Base-by-base conservation (phyloP, 2,888 invertebrate genomes). In the Calameuta pallipes region DNA sequence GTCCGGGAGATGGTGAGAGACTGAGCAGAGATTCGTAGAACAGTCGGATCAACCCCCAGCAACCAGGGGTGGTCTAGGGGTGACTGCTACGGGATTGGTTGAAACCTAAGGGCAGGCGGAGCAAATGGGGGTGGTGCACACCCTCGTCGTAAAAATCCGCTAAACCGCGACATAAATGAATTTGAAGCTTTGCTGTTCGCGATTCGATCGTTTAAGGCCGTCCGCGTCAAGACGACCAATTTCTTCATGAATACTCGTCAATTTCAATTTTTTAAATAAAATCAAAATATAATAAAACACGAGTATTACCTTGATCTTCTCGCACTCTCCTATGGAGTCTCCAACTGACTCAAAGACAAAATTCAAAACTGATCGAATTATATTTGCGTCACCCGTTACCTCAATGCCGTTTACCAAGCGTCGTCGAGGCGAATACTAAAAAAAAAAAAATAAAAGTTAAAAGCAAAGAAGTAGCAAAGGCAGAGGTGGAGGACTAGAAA, bases 11-110 rank as follows among this genome's bases (percentile, higher is more conserved):
- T 85, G 85, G 82, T 83, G 85, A 85, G 79, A 82, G 85, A 87
- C 87, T 87, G 85, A 86, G 81, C 82, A 83, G 83, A 87, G 84
- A 85, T 83, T 86, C 85, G 81, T 34, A 34, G 71, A 71, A 23
- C 71, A 23, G 31, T 33, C 34, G 71, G 71, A 71, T 33, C 34
- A 71, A 71, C 31, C 34, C 71, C 71, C 31, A 71, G 23, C 71
- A 71, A 71, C 71, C 71, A 78, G 81, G 82, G 83, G 82, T 82
- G 81, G 81, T 77, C 80, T 79, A 75, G 80, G 78, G 78, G 78
- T 82, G 70, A 81, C 76, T 35, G 35, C 56, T 6, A 9, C 56
- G 23, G 56, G 56, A 56, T 56, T 56, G 56, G 56, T 15, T 56
- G 15, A 9, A 56, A 56, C 1, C 56, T 56, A 23, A 56, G 23